Evolutionary conservation across 2,113 vertebrate species (phyloP), one percentile per base, ranked within the genome.

Genomic region (Octodon degus): DNA sequence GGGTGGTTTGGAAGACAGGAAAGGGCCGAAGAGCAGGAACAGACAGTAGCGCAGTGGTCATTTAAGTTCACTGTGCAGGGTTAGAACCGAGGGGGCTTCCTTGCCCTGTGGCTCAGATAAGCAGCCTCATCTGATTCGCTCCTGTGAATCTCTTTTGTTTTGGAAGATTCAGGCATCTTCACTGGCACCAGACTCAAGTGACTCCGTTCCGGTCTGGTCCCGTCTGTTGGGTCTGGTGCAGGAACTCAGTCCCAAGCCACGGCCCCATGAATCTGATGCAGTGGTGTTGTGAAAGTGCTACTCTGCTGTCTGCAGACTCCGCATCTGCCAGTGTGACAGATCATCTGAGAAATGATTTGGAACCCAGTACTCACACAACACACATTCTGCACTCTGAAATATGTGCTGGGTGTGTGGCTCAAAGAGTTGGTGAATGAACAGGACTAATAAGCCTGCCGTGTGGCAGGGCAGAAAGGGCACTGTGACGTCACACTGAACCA

Each of bases 1-100:
- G n/a, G 14, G 9, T 4, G 8, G 43, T 40, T 53, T 30, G 3
- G 40, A 30, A 22, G 43, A 6, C 47, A 53, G 74, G 16, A 68
- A 40, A 81, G 74, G 27, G 47, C 47, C 40, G 25, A 24, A 22
- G 11, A 82, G 63, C 47, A 91, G 63, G 55, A 82, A 30, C 47
- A 32, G 34, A 40, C 32, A 4, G 65, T 30, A 17, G 5, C 0
- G 8, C 40, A 20, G 0, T 0, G 22, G 40, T 74, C 9, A 0
- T 27, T 27, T 53, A 37, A 7, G 24, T 50, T 4, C 19, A 22
- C 65, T 37, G 7, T 24, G 10, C 7, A 22, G 16, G 34, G 25
- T 53, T 53, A 80, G 80, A 79, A 17, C 47, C 27, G 2, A 47
- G 55, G 2, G 12, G 58, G 47, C 58, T 65, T n/a, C 32, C 68